Conservation (phyloP, 2,797 vertebrate genomes). For the Borostomias antarcticus region DNA sequence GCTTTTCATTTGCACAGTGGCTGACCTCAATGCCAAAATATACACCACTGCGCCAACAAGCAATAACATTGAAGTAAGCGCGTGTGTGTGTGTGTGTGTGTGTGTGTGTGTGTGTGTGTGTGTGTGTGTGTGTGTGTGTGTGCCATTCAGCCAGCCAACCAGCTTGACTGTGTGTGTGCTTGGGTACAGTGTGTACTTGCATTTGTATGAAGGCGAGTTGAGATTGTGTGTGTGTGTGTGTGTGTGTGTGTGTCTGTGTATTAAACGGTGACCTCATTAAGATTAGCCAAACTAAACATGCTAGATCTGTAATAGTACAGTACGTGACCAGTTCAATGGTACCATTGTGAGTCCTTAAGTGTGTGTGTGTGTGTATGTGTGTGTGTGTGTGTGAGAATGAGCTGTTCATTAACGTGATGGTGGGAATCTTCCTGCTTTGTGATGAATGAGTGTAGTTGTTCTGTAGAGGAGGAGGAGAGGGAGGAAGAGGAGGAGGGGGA, state of each 20-base stretch:
- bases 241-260: background rate
- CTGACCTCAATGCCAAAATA: slow-evolving; percentile 3
- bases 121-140: too few species aligned
- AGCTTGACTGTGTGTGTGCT: background rate
- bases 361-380: background rate
- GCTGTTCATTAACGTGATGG: background rate
- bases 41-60: slow-evolving; percentile 4
- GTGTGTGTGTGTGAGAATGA: background rate
- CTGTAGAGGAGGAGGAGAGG: background rate
- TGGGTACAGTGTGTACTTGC: slow-evolving; percentile 2
- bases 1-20: slow-evolving; percentile 15
- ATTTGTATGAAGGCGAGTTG: background rate
- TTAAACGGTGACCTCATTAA: slow-evolving; percentile 2
- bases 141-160: too few species aligned
- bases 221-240: background rate
- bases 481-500: background rate
- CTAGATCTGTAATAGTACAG: background rate
- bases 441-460: background rate
- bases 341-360: background rate
- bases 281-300: slow-evolving; percentile 7
- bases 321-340: background rate
- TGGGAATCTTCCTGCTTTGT: background rate
- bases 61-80: background rate
- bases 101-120: background rate
- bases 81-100: background rate